phyloP scores from a whole-genome alignment of 2,113 vertebrate genomes.

The Paramisgurnus dabryanus region DNA sequence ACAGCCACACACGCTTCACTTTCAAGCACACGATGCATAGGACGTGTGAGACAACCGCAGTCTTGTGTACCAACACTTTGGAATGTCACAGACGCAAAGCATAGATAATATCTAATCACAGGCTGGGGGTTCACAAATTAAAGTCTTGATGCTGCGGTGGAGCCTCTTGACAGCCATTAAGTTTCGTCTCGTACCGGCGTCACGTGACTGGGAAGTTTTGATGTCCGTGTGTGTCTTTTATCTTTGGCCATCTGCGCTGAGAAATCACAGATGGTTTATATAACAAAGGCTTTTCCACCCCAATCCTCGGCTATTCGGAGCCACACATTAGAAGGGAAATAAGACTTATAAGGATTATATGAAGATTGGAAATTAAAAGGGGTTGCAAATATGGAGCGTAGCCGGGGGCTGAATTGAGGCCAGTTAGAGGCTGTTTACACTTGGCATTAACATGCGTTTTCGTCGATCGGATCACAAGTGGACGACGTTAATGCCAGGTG shows the following conservation, averaged over 20 bases:
- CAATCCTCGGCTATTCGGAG: conserved; percentile 61
- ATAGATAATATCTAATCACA: conserved; percentile 17
- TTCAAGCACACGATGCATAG: conserved; percentile 7
- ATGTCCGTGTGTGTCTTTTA: conserved; percentile 54
- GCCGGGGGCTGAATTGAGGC: not conserved
- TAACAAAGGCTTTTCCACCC: conserved; percentile 65
- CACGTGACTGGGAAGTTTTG: conserved; percentile 31
- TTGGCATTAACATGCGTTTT: too few species aligned
- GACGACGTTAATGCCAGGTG: too few species aligned
- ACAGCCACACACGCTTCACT: conserved; percentile 29
- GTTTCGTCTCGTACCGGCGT: conserved; percentile 25
- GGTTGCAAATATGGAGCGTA: not conserved
- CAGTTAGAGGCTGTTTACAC: too few species aligned
- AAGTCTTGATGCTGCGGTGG: conserved; percentile 7
- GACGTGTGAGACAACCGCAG: conserved; percentile 17
- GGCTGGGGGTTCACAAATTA: conserved; percentile 23
- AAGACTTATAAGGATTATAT: conserved; percentile 64
- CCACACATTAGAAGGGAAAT: conserved; percentile 69
- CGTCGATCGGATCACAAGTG: too few species aligned
- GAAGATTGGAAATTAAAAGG: conserved; percentile 54
- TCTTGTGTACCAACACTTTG: conserved; percentile 26
- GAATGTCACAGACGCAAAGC: conserved; percentile 6
- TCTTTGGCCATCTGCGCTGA: conserved; percentile 63
- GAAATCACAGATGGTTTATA: conserved; percentile 73
- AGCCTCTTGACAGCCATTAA: conserved; percentile 26